phyloP scores from a whole-genome alignment of 2,888 invertebrate genomes.

The Sesamia inferens region DNA sequence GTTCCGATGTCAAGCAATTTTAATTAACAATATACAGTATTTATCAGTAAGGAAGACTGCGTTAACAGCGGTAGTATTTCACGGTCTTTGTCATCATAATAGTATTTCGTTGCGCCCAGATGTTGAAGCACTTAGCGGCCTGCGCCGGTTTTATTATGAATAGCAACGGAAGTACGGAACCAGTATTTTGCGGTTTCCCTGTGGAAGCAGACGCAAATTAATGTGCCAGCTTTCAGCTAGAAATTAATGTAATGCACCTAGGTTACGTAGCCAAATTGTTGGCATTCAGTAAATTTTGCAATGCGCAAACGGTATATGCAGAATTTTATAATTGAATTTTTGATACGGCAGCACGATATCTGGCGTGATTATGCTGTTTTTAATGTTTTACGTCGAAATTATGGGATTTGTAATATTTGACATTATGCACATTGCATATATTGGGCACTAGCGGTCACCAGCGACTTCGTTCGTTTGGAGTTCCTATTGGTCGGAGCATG shows the following conservation, averaged over 20 bases:
- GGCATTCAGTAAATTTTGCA: conserved; percentile 83
- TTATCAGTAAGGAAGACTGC: conserved; percentile 56
- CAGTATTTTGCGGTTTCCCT: conserved; percentile 89
- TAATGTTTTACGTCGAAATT: conserved; percentile 19
- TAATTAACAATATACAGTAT: conserved; percentile 57
- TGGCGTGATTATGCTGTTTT: conserved; percentile 18
- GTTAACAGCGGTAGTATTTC: conserved; percentile 66
- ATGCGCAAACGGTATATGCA: conserved; percentile 68
- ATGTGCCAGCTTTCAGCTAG: conserved; percentile 87
- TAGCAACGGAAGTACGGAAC: conserved; percentile 89
- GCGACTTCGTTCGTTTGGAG: no score
- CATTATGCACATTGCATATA: neutral
- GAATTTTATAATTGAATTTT: conserved; percentile 85
- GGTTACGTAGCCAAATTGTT: conserved; percentile 87
- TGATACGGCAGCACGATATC: conserved; percentile 65
- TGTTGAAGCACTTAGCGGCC: conserved; percentile 88
- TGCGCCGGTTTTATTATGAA: conserved; percentile 89
- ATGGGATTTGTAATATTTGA: conserved; percentile 2
- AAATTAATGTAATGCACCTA: conserved; percentile 90
- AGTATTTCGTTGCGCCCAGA: conserved; percentile 86
- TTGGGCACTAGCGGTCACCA: no score
- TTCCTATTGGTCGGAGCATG: no score
- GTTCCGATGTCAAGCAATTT: conserved; percentile 53
- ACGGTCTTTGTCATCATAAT: conserved; percentile 83
- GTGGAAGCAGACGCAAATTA: conserved; percentile 88